Evolutionary conservation across 2,888 invertebrate species (phyloP).

Genomic region (Torymus texanus): DNA sequence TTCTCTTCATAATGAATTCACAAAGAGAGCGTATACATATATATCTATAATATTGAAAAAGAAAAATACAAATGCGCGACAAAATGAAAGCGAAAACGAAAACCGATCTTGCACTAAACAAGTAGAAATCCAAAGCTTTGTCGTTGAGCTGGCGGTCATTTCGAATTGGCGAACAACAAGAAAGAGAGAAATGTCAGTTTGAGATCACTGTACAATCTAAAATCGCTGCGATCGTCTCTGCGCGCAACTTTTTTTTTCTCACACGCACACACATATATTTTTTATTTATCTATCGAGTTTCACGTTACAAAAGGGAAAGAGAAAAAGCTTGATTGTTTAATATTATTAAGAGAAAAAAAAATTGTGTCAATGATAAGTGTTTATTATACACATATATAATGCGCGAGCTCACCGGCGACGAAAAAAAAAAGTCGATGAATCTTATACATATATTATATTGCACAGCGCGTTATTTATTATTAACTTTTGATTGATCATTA

Average conservation of each 20-base stretch:
- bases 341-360: conserved; percentile 27
- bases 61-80: too few relatives aligned
- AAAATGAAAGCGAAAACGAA: too few relatives aligned
- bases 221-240: conserved; percentile 63
- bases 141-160: conserved; percentile 68
- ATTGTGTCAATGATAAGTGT: conserved; percentile 40
- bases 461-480: conserved; percentile 46
- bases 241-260: conserved; percentile 12
- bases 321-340: conserved; percentile 28
- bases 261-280: too few relatives aligned
- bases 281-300: too few relatives aligned
- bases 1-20: neutral
- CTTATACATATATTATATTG: conserved; percentile 13
- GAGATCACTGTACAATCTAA: conserved; percentile 73
- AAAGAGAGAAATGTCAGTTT: conserved; percentile 70
- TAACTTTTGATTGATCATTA: conserved; percentile 60
- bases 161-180: conserved; percentile 68
- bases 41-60: too few relatives aligned
- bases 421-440: conserved; percentile 47
- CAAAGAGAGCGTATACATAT: neutral
- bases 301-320: conserved; percentile 36
- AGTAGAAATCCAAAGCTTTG: conserved; percentile 53
- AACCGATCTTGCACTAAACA: neutral
- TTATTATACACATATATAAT: conserved; percentile 7
- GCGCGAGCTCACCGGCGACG: conserved; percentile 12